Base-by-base conservation (phyloP, 1,140 invertebrate genomes). In the Sycobia sp. region DNA sequence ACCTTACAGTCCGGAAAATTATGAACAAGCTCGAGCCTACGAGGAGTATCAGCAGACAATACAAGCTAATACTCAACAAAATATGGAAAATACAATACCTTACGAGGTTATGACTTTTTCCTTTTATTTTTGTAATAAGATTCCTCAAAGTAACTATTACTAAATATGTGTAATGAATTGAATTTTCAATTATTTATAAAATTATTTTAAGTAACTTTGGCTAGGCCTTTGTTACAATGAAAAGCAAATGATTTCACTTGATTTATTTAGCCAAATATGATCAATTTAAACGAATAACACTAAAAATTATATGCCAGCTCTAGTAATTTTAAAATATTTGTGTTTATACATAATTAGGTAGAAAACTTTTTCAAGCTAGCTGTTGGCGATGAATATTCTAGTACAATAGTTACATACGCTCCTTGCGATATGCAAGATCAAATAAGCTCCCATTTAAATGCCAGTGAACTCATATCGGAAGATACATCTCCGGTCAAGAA, bases 361-460 rank as follows among this genome's bases (percentile, higher is more conserved):
- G 61, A 73, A n/a, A 59, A 69, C 25, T 77, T 76, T 68, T 66
- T 76, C 14, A 57, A 71, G 22, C 44, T 73, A 7, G 76, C 74
- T 5, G 58, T 77, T 11, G 74, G 72, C 3, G 68, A 73, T 11
- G 74, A 78, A 60, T 50, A 73, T 1, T 66, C 65, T n/a, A 69
- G 47, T 29, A 64, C 63, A 2, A 67, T 55, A 0, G 11, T 70
- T 1, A 71, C 69, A 13, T 70, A 66, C 36, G 57, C 41, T 9
- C 18, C 36, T 44, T 56, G 23, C 0, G 61, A 68, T 0, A 56
- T 20, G 10, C 29, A 50, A 9, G 67, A 70, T 20, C 29, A 32
- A 32, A 32, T 32, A 32, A 47, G 60, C 29, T 68, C 67, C 10
- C 32, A 61, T 11, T 32, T 71, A 0, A 60, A 56, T 44, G 62